phyloP scores from a whole-genome alignment of 2,888 invertebrate species.

The Drosophila algonquin region DNA sequence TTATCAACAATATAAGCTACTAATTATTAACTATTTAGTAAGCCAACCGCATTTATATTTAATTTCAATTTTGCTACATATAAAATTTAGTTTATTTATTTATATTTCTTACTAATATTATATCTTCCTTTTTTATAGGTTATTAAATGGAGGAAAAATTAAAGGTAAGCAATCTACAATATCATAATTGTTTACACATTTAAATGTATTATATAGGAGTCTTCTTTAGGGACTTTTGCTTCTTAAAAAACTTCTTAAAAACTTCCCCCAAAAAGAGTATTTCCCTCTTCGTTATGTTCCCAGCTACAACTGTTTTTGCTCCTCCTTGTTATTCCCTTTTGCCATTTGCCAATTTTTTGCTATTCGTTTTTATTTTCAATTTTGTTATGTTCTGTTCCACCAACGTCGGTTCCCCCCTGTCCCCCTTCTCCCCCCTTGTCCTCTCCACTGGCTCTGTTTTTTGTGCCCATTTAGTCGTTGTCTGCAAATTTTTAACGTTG shows the following conservation, averaged over 20 bases:
- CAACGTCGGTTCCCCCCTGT: no score
- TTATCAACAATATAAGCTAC: no score
- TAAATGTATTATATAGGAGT: no score
- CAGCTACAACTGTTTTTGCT: conserved; percentile 13
- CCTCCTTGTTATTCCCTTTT: conserved; percentile 21
- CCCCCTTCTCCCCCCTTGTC: no score
- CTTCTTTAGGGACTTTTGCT: neutral
- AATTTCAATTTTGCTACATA: no score
- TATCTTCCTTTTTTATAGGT: neutral
- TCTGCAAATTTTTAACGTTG: conserved; percentile 70
- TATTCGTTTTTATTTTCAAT: conserved; percentile 55
- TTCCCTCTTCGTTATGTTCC: conserved; percentile 27
- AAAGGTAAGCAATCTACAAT: neutral
- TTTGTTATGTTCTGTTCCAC: conserved; percentile 56
- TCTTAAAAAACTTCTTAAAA: no score
- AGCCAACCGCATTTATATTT: no score
- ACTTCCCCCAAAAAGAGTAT: neutral
- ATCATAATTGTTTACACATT: no score
- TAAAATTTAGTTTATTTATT: neutral
- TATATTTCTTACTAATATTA: neutral
- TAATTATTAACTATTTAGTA: no score
- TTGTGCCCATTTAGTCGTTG: conserved; percentile 74
- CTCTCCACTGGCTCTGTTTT: conserved; percentile 55
- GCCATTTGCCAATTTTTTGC: conserved; percentile 37
- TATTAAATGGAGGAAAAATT: neutral